Evolutionary conservation across 2,888 invertebrate genomes (phyloP).

Genomic region (Augiades crinisus): DNA sequence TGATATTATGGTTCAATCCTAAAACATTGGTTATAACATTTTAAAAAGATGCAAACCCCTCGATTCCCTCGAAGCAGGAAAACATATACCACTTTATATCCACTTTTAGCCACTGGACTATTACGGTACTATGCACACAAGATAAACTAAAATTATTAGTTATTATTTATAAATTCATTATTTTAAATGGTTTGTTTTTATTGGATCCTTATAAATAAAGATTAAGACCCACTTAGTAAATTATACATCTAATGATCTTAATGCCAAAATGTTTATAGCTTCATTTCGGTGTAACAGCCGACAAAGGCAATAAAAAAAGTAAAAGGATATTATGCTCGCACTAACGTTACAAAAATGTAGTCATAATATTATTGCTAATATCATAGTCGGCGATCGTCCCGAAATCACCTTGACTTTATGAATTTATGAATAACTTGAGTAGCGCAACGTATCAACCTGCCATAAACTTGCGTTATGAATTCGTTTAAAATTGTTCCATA

Average conservation of each 20-base stretch:
- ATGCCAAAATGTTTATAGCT: slow-evolving; percentile 2
- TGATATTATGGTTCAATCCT: too few species aligned
- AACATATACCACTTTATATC: too few species aligned
- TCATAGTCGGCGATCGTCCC: slow-evolving; percentile 1
- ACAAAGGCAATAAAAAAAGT: neutral
- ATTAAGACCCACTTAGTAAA: neutral
- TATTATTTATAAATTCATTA: too few species aligned
- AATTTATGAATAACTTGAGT: slow-evolving; percentile 24
- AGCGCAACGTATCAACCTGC: slow-evolving; percentile 9
- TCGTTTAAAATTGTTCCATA: slow-evolving; percentile 40
- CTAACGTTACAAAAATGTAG: neutral
- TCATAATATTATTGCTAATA: slow-evolving; percentile 12
- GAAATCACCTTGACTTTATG: slow-evolving; percentile 21
- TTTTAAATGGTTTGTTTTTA: neutral
- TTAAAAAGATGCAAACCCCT: too few species aligned
- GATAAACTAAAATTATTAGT: too few species aligned
- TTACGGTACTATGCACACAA: too few species aligned
- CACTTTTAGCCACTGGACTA: too few species aligned
- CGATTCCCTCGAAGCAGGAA: too few species aligned
- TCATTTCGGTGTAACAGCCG: neutral
- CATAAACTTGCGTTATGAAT: slow-evolving; percentile 23
- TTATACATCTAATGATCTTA: neutral
- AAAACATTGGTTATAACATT: too few species aligned
- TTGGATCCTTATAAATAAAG: neutral
- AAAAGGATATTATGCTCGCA: neutral